Evolutionary conservation across 2,797 vertebrate genomes (phyloP).

Genomic region (Helarctos malayanus): DNA sequence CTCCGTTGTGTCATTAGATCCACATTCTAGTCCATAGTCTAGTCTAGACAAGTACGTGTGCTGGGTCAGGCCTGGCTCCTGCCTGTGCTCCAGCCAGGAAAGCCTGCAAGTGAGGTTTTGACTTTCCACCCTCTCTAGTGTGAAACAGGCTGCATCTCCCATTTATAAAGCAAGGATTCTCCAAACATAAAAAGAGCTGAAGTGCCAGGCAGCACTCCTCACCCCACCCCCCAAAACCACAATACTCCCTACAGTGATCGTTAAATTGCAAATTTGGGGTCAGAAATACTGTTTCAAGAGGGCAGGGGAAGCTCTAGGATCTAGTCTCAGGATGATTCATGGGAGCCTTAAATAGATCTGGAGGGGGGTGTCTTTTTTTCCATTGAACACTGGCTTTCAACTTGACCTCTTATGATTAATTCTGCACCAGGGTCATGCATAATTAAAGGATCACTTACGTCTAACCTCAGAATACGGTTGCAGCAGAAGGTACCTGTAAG

Average conservation of each 20-base stretch:
- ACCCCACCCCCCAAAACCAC: neutral
- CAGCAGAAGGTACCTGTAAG: neutral
- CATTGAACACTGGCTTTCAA: neutral
- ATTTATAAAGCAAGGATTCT: neutral
- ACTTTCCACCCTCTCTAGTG: neutral
- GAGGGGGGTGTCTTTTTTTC: neutral
- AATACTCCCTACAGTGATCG: neutral
- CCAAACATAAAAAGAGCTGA: neutral
- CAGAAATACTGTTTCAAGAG: neutral
- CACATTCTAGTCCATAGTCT: neutral
- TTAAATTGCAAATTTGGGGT: neutral
- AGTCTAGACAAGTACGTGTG: neutral
- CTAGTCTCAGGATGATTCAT: neutral
- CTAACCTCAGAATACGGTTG: neutral
- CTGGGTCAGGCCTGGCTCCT: neutral
- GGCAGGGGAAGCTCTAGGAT: neutral
- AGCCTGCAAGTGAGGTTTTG: neutral
- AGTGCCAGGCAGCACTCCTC: neutral
- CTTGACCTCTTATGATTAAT: neutral
- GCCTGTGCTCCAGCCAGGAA: neutral
- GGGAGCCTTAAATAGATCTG: neutral
- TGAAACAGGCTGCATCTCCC: neutral
- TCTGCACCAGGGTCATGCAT: neutral
- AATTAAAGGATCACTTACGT: neutral
- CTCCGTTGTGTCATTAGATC: neutral